These are phyloP conservation scores for Apodemus sylvaticus DNA, from an alignment of 2,113 vertebrate genomes.

Conservation along the genomic window DNA sequence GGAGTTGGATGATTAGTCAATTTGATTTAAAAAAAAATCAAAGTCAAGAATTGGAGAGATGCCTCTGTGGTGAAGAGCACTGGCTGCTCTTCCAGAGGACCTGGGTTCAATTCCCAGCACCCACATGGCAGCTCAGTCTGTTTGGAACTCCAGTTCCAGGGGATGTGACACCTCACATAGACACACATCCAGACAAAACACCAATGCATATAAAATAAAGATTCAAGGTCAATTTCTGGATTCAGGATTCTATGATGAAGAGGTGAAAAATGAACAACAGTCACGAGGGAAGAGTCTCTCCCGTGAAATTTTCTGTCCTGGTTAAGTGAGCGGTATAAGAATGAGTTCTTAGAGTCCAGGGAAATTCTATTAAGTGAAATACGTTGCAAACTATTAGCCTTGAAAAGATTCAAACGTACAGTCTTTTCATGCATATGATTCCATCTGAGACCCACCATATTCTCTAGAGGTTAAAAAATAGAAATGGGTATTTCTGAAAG, in stretches of 20 bases:
- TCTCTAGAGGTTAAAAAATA: not conserved
- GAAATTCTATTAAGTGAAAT: not conserved
- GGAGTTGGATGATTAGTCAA: not conserved
- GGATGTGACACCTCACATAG: not conserved
- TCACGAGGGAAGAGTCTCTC: not conserved
- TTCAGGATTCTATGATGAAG: not conserved
- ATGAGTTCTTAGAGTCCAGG: not conserved
- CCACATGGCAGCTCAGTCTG: not conserved
- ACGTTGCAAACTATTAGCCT: not conserved
- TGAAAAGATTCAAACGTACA: not conserved
- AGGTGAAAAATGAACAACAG: not conserved
- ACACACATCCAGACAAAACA: not conserved
- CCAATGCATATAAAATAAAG: not conserved
- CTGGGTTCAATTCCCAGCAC: not conserved
- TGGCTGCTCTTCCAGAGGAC: not conserved
- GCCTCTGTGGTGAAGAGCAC: not conserved
- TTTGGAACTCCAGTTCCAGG: not conserved
- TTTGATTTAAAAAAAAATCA: not conserved
- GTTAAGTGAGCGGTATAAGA: not conserved
- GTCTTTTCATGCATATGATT: constrained; percentile 6
- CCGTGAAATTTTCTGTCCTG: not conserved
- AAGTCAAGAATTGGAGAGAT: not conserved
- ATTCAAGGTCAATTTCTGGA: not conserved
- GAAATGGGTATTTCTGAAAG: not conserved
- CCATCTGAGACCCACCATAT: not conserved